Conservation (phyloP, 1,140 invertebrate genomes). For the Paramacrobiotus metropolitanus region DNA sequence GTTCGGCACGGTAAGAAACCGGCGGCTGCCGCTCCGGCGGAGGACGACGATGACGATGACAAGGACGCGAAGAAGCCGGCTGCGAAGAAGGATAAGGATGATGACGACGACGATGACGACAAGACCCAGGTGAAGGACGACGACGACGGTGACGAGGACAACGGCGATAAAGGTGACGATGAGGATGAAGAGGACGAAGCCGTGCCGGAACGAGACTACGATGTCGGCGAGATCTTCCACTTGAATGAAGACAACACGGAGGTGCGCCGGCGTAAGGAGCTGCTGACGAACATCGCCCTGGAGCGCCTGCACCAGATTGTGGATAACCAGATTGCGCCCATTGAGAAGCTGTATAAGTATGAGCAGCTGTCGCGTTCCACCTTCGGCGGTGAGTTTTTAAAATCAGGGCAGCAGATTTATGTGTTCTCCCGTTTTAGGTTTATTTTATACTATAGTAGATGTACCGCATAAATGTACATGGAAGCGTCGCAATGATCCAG, state of each 20-base stretch:
- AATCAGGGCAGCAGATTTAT: too few relatives aligned
- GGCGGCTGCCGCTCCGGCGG: too few relatives aligned
- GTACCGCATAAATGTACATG: too few relatives aligned
- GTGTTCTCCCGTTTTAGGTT: too few relatives aligned
- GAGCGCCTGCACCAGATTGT: neutral
- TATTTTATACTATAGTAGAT: too few relatives aligned
- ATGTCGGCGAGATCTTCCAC: neutral
- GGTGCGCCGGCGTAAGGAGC: neutral
- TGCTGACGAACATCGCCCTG: neutral
- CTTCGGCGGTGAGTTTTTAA: too few relatives aligned
- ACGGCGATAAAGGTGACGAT: too few relatives aligned
- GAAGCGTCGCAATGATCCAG: too few relatives aligned
- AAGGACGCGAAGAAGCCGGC: too few relatives aligned
- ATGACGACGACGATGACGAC: neutral
- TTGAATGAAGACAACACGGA: neutral
- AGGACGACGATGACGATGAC: neutral
- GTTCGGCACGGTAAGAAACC: too few relatives aligned
- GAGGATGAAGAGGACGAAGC: neutral
- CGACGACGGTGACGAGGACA: too few relatives aligned
- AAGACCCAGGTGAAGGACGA: neutral
- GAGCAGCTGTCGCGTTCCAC: neutral
- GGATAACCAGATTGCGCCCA: neutral
- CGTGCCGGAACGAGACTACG: neutral
- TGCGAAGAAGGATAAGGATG: too few relatives aligned
- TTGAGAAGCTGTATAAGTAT: neutral